A percentile compares a stretch with the other conserved stretches of the same genome.
These are phyloP conservation scores for Meganola albula DNA, from an alignment of 2,888 invertebrate genomes.

Conservation along the genomic window DNA sequence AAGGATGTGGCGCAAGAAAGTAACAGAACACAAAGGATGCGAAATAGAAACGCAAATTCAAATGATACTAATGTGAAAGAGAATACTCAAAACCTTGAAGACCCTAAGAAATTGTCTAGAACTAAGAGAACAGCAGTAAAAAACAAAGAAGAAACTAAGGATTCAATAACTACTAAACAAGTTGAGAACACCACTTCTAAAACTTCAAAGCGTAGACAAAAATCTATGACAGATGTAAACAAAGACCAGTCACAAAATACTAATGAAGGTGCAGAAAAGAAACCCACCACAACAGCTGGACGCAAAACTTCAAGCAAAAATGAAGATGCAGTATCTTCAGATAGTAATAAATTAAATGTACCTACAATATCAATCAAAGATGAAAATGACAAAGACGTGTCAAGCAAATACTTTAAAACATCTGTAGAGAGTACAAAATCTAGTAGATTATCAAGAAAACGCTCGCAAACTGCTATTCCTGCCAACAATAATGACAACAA, in stretches of 20 bases:
- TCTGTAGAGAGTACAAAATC: conserved; percentile 9
- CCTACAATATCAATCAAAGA: conserved; percentile 45
- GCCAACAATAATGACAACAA: conserved; percentile 15
- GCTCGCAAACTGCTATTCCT: conserved; percentile 29
- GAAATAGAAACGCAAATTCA: conserved; percentile 5
- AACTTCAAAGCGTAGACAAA: no score
- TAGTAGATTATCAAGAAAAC: conserved; percentile 29
- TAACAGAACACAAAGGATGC: conserved; percentile 6
- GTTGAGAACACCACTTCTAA: no score
- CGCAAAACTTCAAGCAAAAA: no score
- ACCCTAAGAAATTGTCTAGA: no score
- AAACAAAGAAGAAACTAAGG: no score
- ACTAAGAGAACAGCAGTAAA: conserved; percentile 2
- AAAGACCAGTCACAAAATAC: no score
- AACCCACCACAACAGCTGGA: no score
- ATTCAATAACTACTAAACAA: no score
- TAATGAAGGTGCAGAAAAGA: no score
- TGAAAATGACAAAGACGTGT: conserved; percentile 33
- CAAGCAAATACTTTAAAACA: conserved; percentile 51
- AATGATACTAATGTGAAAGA: neutral
- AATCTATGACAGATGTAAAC: no score
- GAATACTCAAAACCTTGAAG: no score
- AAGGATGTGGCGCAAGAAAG: conserved; percentile 2
- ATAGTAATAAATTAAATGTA: conserved; percentile 12
- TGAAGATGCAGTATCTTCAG: no score